These are phyloP conservation scores for Epicampocera succincta DNA, from an alignment of 2,888 invertebrate species.

Conservation along the genomic window DNA sequence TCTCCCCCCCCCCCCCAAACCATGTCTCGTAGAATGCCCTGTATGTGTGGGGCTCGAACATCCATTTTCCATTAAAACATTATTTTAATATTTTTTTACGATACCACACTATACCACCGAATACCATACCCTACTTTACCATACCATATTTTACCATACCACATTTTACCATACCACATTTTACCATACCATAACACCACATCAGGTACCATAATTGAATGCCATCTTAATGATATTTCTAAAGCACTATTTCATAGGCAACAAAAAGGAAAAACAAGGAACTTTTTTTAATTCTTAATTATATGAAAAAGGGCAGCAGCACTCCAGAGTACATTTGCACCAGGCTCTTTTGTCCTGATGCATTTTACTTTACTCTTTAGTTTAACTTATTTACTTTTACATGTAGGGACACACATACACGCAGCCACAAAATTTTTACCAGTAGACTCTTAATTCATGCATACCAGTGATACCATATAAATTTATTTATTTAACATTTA, in stretches of 20 bases:
- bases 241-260: slow-evolving; percentile 4
- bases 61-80: no score
- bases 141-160: no score
- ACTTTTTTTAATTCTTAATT: slow-evolving; percentile 64
- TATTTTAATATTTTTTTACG: no score
- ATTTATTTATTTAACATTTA: slow-evolving; percentile 30
- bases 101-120: no score
- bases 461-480: slow-evolving; percentile 6
- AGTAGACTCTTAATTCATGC: not conserved
- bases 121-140: no score
- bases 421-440: not conserved
- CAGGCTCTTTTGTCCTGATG: slow-evolving; percentile 18
- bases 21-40: no score
- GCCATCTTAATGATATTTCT: not conserved
- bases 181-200: no score
- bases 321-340: slow-evolving; percentile 68
- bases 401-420: not conserved
- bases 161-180: no score
- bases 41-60: no score
- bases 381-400: slow-evolving; percentile 14
- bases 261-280: slow-evolving; percentile 7
- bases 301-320: slow-evolving; percentile 44
- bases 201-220: not conserved
- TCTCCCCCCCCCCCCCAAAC: no score
- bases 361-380: slow-evolving; percentile 16